Conservation (phyloP, 2,797 vertebrate species). For the Arrhamphus sclerolepis region DNA sequence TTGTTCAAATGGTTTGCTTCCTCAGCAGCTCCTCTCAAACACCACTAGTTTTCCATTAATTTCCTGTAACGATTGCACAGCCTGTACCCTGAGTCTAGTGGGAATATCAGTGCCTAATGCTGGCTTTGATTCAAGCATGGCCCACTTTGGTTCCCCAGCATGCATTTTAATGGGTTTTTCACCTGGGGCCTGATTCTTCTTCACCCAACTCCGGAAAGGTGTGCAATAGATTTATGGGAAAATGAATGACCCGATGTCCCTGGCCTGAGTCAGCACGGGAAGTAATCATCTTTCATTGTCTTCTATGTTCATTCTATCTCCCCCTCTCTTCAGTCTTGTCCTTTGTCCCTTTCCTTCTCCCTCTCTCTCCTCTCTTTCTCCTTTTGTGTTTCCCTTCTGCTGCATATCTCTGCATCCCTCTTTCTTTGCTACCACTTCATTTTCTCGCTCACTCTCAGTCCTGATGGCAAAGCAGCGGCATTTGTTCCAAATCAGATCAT, state of each 20-base stretch:
- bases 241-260: slow-evolving; percentile 40
- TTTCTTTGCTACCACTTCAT: not conserved
- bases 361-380: not conserved
- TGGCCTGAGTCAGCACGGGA: slow-evolving; percentile 47
- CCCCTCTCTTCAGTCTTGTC: not conserved
- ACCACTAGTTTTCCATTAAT: slow-evolving; percentile 16
- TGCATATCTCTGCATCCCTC: not conserved
- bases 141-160: slow-evolving; percentile 34
- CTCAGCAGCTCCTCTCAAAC: slow-evolving; percentile 19
- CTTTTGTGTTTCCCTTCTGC: no score
- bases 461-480: slow-evolving; percentile 9
- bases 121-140: slow-evolving; percentile 47
- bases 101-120: slow-evolving; percentile 16
- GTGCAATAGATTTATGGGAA: slow-evolving; percentile 36
- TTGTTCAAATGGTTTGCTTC: slow-evolving; percentile 4
- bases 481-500: slow-evolving; percentile 1
- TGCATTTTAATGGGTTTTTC: slow-evolving; percentile 53
- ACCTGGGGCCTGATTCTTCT: slow-evolving; percentile 40
- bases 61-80: slow-evolving; percentile 28
- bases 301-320: not conserved
- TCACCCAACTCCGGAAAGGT: not conserved
- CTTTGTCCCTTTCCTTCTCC: not conserved
- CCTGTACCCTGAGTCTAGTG: slow-evolving; percentile 24
- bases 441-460: not conserved
- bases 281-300: slow-evolving; percentile 44